phyloP scores from a whole-genome alignment of 2,797 vertebrate species.

The Rallus crepitans region DNA sequence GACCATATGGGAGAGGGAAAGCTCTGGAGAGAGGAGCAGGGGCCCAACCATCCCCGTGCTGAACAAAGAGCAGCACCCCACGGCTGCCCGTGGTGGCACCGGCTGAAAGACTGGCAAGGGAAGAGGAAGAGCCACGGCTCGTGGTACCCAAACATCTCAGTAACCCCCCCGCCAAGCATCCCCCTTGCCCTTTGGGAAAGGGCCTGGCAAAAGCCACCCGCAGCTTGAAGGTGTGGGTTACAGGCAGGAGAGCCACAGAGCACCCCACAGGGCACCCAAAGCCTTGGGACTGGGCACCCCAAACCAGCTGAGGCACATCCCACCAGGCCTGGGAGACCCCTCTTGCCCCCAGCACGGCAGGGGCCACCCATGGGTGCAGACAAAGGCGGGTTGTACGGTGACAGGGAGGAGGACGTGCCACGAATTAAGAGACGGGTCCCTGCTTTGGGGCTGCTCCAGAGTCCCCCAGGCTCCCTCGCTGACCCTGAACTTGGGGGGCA shows the following conservation, averaged over 20 bases:
- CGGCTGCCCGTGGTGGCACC: fast-evolving
- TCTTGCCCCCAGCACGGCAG: not conserved
- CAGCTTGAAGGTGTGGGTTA: fast-evolving
- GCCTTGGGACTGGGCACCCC: fast-evolving
- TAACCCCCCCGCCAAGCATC: fast-evolving
- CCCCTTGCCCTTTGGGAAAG: not conserved
- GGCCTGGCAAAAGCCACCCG: not conserved
- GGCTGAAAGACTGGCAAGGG: not conserved
- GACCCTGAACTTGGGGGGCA: not conserved
- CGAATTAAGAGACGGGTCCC: not conserved
- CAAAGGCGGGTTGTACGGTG: fast-evolving
- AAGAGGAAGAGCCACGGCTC: not conserved
- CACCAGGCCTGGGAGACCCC: fast-evolving
- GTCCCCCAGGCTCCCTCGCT: not conserved
- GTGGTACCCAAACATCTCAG: fast-evolving
- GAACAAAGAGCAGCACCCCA: not conserved
- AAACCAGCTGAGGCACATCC: not conserved
- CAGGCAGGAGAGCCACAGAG: fast-evolving
- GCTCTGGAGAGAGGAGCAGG: not conserved
- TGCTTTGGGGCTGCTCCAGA: not conserved
- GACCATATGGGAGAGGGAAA: slow-evolving; percentile 61
- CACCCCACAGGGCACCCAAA: not conserved
- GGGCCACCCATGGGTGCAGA: fast-evolving
- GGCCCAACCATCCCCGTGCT: fast-evolving
- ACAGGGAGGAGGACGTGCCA: fast-evolving